A percentile compares a stretch with the other conserved stretches of the same genome.
Conservation (phyloP, 2,888 invertebrate genomes). For the Carpatolechia fugitivella region DNA sequence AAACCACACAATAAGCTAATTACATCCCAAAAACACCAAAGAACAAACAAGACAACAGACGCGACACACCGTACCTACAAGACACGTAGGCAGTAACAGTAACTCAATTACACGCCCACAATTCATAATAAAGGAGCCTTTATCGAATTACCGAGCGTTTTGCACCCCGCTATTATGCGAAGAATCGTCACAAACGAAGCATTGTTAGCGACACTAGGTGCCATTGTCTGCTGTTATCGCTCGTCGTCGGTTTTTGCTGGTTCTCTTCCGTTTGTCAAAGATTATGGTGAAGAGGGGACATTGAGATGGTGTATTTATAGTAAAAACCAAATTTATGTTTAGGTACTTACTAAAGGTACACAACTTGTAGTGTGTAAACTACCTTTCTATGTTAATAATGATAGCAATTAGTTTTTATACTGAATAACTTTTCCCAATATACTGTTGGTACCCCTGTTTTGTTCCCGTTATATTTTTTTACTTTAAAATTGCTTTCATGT, state of each 20-base stretch:
- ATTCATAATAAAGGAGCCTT: slow-evolving; percentile 68
- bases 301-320: slow-evolving; percentile 31
- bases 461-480: too few relatives aligned
- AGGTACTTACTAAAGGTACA: too few relatives aligned
- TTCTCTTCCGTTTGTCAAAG: slow-evolving; percentile 63
- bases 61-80: slow-evolving; percentile 34
- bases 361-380: too few relatives aligned
- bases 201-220: slow-evolving; percentile 73
- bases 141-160: slow-evolving; percentile 71
- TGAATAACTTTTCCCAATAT: too few relatives aligned
- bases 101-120: slow-evolving; percentile 73
- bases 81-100: slow-evolving; percentile 40
- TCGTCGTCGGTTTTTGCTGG: slow-evolving; percentile 69
- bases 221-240: slow-evolving; percentile 75
- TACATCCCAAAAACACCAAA: slow-evolving; percentile 24
- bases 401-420: too few relatives aligned
- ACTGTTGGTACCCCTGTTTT: too few relatives aligned
- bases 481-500: too few relatives aligned
- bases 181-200: slow-evolving; percentile 78
- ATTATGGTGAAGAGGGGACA: slow-evolving; percentile 43
- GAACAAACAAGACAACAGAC: slow-evolving; percentile 49
- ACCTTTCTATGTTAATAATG: too few relatives aligned
- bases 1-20: slow-evolving; percentile 26
- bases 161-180: slow-evolving; percentile 72
- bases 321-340: slow-evolving; percentile 10